Evolutionary conservation across 2,797 vertebrate species (phyloP).

Genomic region (Buceros bicornis): DNA sequence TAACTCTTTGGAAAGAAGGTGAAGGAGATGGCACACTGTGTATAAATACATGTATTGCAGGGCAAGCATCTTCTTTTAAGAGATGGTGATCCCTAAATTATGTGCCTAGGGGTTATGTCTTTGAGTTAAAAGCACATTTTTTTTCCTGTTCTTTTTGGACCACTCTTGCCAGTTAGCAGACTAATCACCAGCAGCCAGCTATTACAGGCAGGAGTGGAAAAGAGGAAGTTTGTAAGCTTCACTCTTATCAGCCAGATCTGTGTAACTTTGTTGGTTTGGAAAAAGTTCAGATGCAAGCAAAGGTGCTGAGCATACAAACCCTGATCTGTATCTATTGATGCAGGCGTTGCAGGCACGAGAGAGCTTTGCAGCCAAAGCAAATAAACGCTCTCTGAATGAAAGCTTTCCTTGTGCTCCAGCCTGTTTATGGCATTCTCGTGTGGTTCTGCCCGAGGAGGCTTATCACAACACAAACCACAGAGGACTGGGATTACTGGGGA

Average conservation of each 20-base stretch:
- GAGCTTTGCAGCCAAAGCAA: slow-evolving; percentile 38
- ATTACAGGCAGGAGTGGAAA: not conserved
- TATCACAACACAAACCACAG: not conserved
- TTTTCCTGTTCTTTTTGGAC: not conserved
- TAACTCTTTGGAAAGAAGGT: slow-evolving; percentile 11
- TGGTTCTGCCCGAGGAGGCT: not conserved
- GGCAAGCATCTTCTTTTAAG: slow-evolving; percentile 34
- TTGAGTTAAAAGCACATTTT: slow-evolving; percentile 1
- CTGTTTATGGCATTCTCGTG: not conserved
- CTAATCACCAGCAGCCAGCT: slow-evolving; percentile 1
- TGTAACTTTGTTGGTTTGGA: slow-evolving; percentile 41
- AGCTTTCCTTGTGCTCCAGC: not conserved
- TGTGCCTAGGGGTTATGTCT: slow-evolving; percentile 5
- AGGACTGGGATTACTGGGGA: not conserved
- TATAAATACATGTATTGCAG: not conserved
- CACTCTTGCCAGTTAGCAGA: slow-evolving; percentile 55
- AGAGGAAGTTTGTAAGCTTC: not conserved
- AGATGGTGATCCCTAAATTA: slow-evolving; percentile 44
- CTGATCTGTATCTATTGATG: slow-evolving; percentile 18
- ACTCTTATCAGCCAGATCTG: not conserved
- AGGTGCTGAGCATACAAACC: slow-evolving; percentile 45
- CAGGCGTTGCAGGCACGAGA: not conserved
- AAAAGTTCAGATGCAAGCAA: slow-evolving; percentile 5
- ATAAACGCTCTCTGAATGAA: slow-evolving; percentile 24
- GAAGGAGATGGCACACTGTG: not conserved